Evolutionary conservation across 2,888 invertebrate species (phyloP), one percentile per base, ranked within the genome.

Genomic region (Deladenus siricidicola): DNA sequence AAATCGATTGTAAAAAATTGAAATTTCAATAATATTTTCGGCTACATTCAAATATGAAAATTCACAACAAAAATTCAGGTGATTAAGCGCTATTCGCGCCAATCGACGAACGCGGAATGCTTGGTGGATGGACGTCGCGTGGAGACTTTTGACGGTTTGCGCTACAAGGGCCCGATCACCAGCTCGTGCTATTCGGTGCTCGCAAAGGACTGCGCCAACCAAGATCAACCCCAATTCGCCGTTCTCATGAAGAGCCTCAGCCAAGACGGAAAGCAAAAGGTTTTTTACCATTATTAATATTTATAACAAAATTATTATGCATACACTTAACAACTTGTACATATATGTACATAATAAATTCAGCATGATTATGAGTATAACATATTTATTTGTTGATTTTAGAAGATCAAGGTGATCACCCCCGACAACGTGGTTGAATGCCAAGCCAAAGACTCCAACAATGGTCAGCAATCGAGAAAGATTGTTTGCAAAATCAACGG

Each of bases 181-280:
- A 67, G 58, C 49, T 24, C 28, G 8, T 81, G 80, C 72, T 79
- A 75, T 68, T 75, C 79, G 51, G 71, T 81, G 30, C 62, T 81
- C 62, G 78, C 79, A 66, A 80, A 80, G 72, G 81, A 81, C 68
- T 53, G 53, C 45, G 29, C 21, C 30, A 70, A 70, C 21, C 67
- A 73, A 24, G 42, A 67, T 56, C 47, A 47, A n/a, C 70, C 74
- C 60, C 69, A 71, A 55, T 76, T 80, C 67, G 80, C 80, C 61
- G 78, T 81, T 42, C 68, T 80, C 23, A 71, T 75, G 56, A 78
- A 78, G 70, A 72, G 77, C 61, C 19, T 55, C 50, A 44, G 53
- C 55, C 64, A 67, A 50, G 59, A 72, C 58, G 45, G 64, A 53
- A 68, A 79, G 47, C 58, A 67, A 50, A 68, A 65, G 55, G 64